Evolutionary conservation across 2,797 vertebrate genomes (phyloP).

Genomic region (Fistularia tabacaria): DNA sequence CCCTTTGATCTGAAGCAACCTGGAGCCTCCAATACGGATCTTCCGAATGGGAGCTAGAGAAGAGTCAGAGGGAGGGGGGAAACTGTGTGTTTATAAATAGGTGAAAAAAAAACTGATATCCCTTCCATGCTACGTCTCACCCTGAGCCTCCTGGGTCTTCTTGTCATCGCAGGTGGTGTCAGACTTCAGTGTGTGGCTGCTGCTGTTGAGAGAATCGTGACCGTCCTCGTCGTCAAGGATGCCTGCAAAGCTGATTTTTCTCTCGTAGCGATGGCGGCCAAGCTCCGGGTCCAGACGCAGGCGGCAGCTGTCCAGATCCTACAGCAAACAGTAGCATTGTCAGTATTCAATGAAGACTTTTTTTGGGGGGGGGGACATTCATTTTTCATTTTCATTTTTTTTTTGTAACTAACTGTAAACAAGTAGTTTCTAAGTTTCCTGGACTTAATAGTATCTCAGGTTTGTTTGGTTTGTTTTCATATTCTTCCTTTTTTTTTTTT

Average conservation of each 20-base stretch:
- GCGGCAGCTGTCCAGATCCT: slow-evolving; percentile 95
- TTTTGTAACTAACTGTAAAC: no score
- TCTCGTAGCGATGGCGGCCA: slow-evolving; percentile 94
- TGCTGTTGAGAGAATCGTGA: slow-evolving; percentile 94
- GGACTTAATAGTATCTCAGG: no score
- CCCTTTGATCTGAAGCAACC: slow-evolving; percentile 98
- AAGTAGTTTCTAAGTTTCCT: no score
- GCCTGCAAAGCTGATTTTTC: slow-evolving; percentile 98
- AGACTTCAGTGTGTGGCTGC: slow-evolving; percentile 97
- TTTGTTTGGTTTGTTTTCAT: no score
- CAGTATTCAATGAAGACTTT: background rate
- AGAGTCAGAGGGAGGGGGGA: slow-evolving; percentile 15
- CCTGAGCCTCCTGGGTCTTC: slow-evolving; percentile 79
- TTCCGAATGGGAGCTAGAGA: slow-evolving; percentile 81
- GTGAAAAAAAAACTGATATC: background rate
- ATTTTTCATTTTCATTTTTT: no score
- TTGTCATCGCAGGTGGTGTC: slow-evolving; percentile 92
- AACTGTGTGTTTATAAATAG: slow-evolving; percentile 22
- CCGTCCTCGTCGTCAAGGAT: slow-evolving; percentile 97
- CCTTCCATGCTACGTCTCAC: slow-evolving; percentile 33
- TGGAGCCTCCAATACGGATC: slow-evolving; percentile 95
- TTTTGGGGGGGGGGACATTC: no score
- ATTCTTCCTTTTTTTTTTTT: no score
- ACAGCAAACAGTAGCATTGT: background rate
- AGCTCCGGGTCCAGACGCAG: slow-evolving; percentile 93